Evolutionary conservation across 2,797 vertebrate species (phyloP), one percentile per base, ranked within the genome.

Genomic region (Epinephelus awoara): DNA sequence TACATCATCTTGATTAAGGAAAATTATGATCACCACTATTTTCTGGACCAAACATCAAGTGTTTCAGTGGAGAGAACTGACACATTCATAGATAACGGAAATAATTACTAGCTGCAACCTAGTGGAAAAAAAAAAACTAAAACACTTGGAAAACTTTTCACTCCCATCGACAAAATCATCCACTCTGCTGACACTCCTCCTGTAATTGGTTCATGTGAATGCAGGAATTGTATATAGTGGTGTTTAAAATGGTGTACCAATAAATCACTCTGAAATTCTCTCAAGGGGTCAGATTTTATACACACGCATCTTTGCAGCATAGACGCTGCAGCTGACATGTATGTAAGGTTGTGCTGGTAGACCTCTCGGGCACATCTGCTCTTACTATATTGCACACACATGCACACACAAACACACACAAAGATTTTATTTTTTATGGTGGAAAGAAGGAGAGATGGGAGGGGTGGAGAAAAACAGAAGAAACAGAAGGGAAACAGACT

Each of bases 331-430:
- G 59, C 12, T 13, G 56, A 82, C 47, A 57, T 58, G 67, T 66
- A 3, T 61, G 72, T 72, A 23, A 63, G 52, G 67, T 61, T 72
- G 42, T 47, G 34, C 29, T 59, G 40, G 7, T 76, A 23, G 58
- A 59, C 59, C 2, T 74, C 58, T 61, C 2, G 2, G 55, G 47
- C 75, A 80, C 81, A 85, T 87, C 85, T 89, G 88, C 54, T 84
- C 78, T 76, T 64, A 15, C 57, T 52, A 79, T 79, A 40, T 23
- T 21, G 40, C 47, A 69, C 54, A 69, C 15, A 61, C 12, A 6
- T 9, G 2, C 29, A 1, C 34, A 2, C 29, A 23, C 49, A 40
- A 29, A 3, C 42, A 38, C 34, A 15, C 66, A 14, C 46, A 23
- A 12, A 44, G 1, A 29, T 40, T 52, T 52, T 42, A 38, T 63